Conservation (phyloP, 1,140 invertebrate genomes). For the Diprion similis region DNA sequence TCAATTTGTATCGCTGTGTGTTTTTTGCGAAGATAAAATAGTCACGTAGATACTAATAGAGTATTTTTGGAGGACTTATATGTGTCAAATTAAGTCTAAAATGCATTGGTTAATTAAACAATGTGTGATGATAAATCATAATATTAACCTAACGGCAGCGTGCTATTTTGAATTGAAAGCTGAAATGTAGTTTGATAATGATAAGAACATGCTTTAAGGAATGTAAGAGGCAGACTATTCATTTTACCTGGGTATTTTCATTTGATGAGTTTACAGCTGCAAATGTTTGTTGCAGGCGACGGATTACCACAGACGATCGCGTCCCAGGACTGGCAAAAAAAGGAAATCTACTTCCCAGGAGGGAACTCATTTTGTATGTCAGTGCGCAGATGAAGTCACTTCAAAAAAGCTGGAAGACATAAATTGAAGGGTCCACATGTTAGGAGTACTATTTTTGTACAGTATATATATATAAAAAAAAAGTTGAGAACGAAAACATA, state of each 20-base stretch:
- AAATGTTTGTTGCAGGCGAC: conserved; percentile 42
- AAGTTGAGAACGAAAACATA: not conserved
- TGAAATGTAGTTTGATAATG: not conserved
- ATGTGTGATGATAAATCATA: conserved; percentile 9
- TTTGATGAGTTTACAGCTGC: conserved; percentile 45
- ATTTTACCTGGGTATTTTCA: conserved; percentile 38
- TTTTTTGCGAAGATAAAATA: no score
- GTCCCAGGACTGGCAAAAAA: conserved; percentile 28
- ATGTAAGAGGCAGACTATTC: not conserved
- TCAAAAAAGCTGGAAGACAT: not conserved
- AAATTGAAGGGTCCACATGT: not conserved
- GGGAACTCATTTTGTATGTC: conserved; percentile 36
- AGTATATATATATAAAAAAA: not conserved
- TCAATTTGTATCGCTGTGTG: no score
- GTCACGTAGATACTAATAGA: no score
- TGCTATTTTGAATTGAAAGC: conserved; percentile 9
- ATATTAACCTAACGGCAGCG: not conserved
- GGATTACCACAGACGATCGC: conserved; percentile 26
- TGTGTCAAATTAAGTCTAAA: no score
- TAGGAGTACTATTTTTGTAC: not conserved
- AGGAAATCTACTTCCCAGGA: conserved; percentile 39
- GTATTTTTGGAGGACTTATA: no score
- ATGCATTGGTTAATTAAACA: not conserved
- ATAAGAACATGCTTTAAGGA: no score
- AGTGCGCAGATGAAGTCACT: not conserved